Conservation (phyloP, 2,797 vertebrate genomes). For the Sebastes trivittatus region DNA sequence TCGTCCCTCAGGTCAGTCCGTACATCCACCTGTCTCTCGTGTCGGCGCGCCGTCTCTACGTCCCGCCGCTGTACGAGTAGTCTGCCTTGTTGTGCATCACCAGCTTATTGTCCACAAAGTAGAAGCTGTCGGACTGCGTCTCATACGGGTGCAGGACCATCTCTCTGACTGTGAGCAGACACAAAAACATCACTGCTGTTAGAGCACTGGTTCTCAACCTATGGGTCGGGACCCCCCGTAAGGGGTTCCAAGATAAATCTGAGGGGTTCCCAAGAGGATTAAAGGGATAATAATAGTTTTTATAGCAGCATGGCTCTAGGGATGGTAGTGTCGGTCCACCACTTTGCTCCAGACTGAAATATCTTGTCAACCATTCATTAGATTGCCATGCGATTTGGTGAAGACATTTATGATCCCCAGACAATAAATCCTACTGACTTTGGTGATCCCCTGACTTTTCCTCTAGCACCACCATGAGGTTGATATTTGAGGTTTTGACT, state of each 20-base stretch:
- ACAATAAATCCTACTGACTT: neutral
- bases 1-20: constrained; percentile 41
- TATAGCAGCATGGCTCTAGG: neutral
- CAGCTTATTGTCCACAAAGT: constrained; percentile 98
- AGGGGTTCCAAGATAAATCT: neutral
- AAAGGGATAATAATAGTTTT: neutral
- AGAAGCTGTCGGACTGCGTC: constrained; percentile 99
- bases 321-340: no score
- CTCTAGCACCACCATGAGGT: neutral
- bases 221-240: no score
- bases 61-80: constrained; percentile 96
- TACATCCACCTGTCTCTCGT: constrained; percentile 29
- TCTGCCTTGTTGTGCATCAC: constrained; percentile 99
- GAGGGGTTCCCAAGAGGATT: no score
- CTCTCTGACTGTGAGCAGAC: constrained; percentile 86
- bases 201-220: neutral
- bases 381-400: neutral
- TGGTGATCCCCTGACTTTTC: neutral
- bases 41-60: constrained; percentile 70
- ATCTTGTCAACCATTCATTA: neutral
- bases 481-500: neutral
- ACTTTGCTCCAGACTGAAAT: neutral
- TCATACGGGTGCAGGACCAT: constrained; percentile 96
- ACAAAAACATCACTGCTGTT: constrained; percentile 22
- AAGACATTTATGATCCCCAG: neutral